These are phyloP conservation scores for Cryptotermes secundus DNA, from an alignment of 1,140 invertebrate genomes.

Conservation along the genomic window DNA sequence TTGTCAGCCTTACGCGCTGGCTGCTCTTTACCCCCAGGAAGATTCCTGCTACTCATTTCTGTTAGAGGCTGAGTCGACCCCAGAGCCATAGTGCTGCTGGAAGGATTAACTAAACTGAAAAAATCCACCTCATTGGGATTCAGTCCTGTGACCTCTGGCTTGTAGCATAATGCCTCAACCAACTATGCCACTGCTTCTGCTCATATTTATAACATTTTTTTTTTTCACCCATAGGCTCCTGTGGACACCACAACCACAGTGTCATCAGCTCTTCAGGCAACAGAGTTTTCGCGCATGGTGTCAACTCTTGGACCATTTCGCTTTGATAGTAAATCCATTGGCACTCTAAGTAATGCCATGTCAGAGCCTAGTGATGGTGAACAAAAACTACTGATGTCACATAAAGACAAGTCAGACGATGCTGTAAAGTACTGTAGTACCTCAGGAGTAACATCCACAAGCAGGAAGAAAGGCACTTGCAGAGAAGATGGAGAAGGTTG, in stretches of 20 bases:
- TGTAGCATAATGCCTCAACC: too few species aligned
- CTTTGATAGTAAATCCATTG: constrained; percentile 33
- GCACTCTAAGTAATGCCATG: constrained; percentile 31
- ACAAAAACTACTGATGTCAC: background rate
- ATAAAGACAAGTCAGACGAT: background rate
- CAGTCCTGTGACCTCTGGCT: too few species aligned
- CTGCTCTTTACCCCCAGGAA: too few species aligned
- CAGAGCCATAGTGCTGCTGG: too few species aligned
- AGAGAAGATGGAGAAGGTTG: background rate
- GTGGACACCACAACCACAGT: constrained; percentile 29
- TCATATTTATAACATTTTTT: background rate
- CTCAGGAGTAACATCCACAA: background rate
- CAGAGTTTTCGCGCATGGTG: constrained; percentile 50
- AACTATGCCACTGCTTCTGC: too few species aligned
- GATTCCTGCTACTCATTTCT: too few species aligned
- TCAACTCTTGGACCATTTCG: constrained; percentile 41
- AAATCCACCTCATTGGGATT: too few species aligned
- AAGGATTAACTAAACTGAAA: too few species aligned
- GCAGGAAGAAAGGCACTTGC: background rate
- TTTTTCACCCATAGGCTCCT: background rate
- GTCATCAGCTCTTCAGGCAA: constrained; percentile 50
- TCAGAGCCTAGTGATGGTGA: background rate
- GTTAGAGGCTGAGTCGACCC: too few species aligned
- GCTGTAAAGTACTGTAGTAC: background rate
- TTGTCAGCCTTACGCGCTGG: too few species aligned